phyloP scores from a whole-genome alignment of 35 echinoderm and acorn worm genomes.

The Holothuria glaberrima region DNA sequence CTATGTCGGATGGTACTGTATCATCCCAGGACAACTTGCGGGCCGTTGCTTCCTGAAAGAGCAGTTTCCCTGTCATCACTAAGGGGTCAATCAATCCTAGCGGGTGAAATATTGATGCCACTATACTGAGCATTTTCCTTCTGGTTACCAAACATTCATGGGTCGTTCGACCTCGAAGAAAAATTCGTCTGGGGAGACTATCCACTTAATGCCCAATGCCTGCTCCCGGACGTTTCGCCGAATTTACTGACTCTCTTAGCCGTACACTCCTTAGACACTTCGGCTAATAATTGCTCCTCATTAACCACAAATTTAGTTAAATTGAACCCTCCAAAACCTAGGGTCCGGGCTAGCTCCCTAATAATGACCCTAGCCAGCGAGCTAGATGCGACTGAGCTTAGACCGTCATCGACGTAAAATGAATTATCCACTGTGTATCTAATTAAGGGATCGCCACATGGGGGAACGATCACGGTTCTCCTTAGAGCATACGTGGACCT shows the following conservation, averaged over 20 bases:
- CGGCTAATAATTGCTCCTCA: neutral
- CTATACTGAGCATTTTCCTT: constrained; percentile 65
- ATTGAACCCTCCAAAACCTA: neutral
- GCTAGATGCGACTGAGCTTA: neutral
- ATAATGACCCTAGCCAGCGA: neutral
- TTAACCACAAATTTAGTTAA: constrained; percentile 46
- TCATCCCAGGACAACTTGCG: neutral
- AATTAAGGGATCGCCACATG: neutral
- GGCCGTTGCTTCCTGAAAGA: constrained; percentile 7
- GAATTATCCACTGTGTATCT: neutral
- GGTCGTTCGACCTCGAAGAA: neutral
- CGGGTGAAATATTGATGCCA: constrained; percentile 64
- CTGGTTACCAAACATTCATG: constrained; percentile 37
- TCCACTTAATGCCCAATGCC: constrained; percentile 21
- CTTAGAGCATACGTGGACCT: constrained; percentile 11
- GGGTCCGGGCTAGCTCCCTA: neutral
- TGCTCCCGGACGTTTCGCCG: neutral
- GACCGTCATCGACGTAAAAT: constrained; percentile 41
- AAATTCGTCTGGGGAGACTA: constrained; percentile 16
- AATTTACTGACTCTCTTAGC: neutral
- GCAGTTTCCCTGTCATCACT: constrained; percentile 46
- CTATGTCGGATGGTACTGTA: neutral
- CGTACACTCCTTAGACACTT: constrained; percentile 28
- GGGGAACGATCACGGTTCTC: neutral
- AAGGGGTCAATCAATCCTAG: constrained; percentile 47